Conservation (phyloP, 2,113 vertebrate genomes). For the Balaeniceps rex region DNA sequence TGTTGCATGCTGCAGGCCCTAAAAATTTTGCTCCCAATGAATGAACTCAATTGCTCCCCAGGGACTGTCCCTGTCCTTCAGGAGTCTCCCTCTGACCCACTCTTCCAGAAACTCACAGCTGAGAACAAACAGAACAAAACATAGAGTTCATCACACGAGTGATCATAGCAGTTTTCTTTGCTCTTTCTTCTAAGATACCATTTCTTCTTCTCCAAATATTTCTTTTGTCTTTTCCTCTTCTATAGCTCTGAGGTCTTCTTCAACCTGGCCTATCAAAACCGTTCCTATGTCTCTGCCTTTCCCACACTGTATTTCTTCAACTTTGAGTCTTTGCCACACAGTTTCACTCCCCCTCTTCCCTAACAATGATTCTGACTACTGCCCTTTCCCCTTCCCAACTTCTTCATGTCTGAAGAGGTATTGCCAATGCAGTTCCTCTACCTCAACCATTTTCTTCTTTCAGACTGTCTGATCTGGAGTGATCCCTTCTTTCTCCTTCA, state of each 20-base stretch:
- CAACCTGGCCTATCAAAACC: not conserved
- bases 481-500: not conserved
- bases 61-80: not conserved
- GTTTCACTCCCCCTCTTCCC: not conserved
- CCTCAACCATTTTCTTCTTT: not conserved
- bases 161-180: not conserved
- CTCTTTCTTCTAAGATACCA: not conserved
- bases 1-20: not conserved
- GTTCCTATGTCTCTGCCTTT: not conserved
- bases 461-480: not conserved
- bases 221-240: not conserved
- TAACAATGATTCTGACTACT: not conserved
- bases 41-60: not conserved
- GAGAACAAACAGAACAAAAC: not conserved
- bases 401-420: not conserved
- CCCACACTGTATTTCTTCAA: not conserved
- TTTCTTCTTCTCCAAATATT: not conserved
- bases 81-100: not conserved
- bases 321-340: not conserved
- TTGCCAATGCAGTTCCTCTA: not conserved
- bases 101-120: not conserved
- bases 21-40: not conserved
- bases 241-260: not conserved
- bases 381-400: not conserved
- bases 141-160: not conserved